Evolutionary conservation across 2,888 invertebrate genomes (phyloP), one percentile per base, ranked within the genome.

Genomic region (Callimorpha dominula): DNA sequence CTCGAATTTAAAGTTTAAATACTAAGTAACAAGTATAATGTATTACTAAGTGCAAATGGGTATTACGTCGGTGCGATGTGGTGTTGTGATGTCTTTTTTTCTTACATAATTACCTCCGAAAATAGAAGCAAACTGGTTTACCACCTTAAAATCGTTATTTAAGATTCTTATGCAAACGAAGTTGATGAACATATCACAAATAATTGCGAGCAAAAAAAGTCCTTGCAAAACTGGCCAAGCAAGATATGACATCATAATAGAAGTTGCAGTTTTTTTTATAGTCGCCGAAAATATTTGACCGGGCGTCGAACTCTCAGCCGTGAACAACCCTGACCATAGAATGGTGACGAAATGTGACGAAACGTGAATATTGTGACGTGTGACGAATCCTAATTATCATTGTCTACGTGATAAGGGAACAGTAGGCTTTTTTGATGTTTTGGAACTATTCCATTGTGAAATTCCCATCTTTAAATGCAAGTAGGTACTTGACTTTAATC

Each of bases 221-320:
- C 82, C 83, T 85, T 84, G 84, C 72, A 78, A 86, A 89, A 89
- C 88, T 85, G 73, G 86, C 79, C 84, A 80, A 87, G 82, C 90
- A 75, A 89, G 88, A 82, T 86, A 87, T 91, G 90, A 90, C 89
- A 88, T 91, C 92, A 91, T 93, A 92, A 93, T 93, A 91, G 92
- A 88, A 90, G 85, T 79, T 92, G 93, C 90, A 90, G 87, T 91
- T 92, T 93, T 72, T 68, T 92, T 91, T 89, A 86, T 90, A 88
- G 86, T 86, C 86, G 84, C 89, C 81, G 81, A 89, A 91, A 94
- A 94, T 94, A 89, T 92, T 90, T 93, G 91, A 91, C 91, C 94
- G 94, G 94, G 84, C 94, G 86, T 88, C 84, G 94, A 93, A 90
- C 94, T 88, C 88, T 49, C 68, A 72, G 77, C 76, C 84, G 86